Conservation (phyloP, 2,888 invertebrate genomes). For the Dinocampus coccinellae region DNA sequence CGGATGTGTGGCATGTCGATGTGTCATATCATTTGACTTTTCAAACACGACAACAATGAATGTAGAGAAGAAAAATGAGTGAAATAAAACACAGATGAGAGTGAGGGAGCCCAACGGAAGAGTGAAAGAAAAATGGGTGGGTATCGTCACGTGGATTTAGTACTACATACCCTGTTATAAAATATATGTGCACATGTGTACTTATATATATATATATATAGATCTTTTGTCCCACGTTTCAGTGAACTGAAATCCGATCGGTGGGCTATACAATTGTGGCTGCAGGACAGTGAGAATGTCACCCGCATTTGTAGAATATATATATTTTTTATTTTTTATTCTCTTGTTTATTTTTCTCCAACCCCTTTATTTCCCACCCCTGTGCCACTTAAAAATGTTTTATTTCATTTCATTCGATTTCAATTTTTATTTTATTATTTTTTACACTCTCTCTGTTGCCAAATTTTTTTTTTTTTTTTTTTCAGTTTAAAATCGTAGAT, state of each 20-base stretch:
- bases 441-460: neutral
- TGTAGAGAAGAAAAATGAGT: slow-evolving; percentile 6
- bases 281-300: slow-evolving; percentile 10
- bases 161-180: slow-evolving; percentile 31
- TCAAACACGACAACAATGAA: slow-evolving; percentile 45
- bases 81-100: neutral
- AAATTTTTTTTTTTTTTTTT: neutral
- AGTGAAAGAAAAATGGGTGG: slow-evolving; percentile 35
- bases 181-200: neutral
- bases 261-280: slow-evolving; percentile 35
- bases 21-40: slow-evolving; percentile 46
- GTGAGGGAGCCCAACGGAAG: neutral
- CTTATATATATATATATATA: slow-evolving; percentile 18
- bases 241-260: slow-evolving; percentile 45
- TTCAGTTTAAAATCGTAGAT: too few relatives aligned
- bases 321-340: neutral
- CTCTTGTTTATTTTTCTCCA: neutral
- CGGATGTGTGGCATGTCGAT: slow-evolving; percentile 40
- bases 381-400: too few relatives aligned
- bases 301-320: neutral
- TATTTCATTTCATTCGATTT: neutral
- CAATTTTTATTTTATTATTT: neutral
- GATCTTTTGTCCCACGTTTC: slow-evolving; percentile 41
- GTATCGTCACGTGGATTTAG: slow-evolving; percentile 40
- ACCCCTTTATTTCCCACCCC: too few relatives aligned